Evolutionary conservation across 2,888 invertebrate genomes (phyloP), one percentile per base, ranked within the genome.

Genomic region (Drosophila austrosaltans): DNA sequence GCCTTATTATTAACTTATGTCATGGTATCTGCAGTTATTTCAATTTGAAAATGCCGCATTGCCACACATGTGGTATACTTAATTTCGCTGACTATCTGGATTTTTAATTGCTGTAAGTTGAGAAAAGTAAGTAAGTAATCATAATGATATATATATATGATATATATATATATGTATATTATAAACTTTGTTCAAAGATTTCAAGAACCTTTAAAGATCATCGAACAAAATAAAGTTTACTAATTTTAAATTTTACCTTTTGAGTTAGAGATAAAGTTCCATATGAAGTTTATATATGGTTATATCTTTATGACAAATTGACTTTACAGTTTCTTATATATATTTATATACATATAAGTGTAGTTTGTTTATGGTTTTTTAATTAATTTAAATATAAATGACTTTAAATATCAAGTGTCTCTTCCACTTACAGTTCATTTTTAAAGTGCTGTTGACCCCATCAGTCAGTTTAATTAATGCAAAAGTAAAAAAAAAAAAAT

Each of bases 391-490:
- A 20, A 20, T 16, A 6, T 44, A 44, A 44, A 20, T 20, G 7
- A 16, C 3, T 44, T 44, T 20, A 8, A 3, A 12, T n/a, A 22
- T n/a, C 6, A 39, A 22, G 22, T 58, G 16, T 36, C 25, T 54
- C 20, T 42, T 40, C 6, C 44, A 16, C 16, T 44, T 40, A 4
- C 8, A n/a, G 16, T 16, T 44, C 2, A n/a, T 10, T 42, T 40
- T 40, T n/a, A 61, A 62, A 62, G 25, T 22, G 36, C 44, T 10
- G 8, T 48, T 48, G 48, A 48, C 48, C 48, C 25, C 48, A 25
- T 48, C 48, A 25, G 10, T 48, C 10, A 16, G 73, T 53, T 73
- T 72, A 82, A 76, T 75, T 75, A 86, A 84, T 77, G 79, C 75
- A 78, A 83, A 82, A 81, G 72, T 48, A 48, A 48, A 74, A 76